phyloP scores from a whole-genome alignment of 2,888 invertebrate genomes.

The Agonopterix arenella region DNA sequence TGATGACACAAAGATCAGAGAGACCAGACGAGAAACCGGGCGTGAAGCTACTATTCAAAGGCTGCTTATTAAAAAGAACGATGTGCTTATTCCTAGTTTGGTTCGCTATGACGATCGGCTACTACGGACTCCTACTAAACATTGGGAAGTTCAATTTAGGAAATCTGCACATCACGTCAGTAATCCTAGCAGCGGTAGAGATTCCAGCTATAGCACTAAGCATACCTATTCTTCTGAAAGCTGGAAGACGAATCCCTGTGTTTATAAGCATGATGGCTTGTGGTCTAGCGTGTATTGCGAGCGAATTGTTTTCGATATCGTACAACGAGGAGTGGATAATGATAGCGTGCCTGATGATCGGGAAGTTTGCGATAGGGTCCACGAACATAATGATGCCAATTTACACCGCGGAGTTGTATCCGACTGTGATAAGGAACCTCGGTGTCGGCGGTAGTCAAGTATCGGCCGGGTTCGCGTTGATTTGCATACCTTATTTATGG shows the following conservation, averaged over 20 bases:
- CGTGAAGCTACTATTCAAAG: conserved; percentile 81
- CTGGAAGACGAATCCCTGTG: conserved; percentile 84
- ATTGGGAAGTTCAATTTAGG: conserved; percentile 84
- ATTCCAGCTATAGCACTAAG: conserved; percentile 86
- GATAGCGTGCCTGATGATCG: conserved; percentile 85
- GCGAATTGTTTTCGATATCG: conserved; percentile 71
- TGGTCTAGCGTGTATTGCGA: conserved; percentile 83
- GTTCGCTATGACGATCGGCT: conserved; percentile 87
- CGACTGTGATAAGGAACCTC: conserved; percentile 82
- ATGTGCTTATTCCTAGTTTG: conserved; percentile 84
- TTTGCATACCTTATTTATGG: conserved; percentile 87
- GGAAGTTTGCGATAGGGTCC: conserved; percentile 87
- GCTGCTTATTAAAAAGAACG: conserved; percentile 81
- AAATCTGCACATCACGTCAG: conserved; percentile 84
- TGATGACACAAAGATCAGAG: conserved; percentile 71
- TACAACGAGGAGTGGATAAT: conserved; percentile 80
- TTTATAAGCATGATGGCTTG: conserved; percentile 81
- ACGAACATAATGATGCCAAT: conserved; percentile 88
- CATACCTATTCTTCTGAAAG: conserved; percentile 84
- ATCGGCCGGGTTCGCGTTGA: conserved; percentile 84
- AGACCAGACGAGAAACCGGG: conserved; percentile 68
- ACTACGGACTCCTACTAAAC: conserved; percentile 86
- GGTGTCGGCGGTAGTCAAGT: conserved; percentile 87
- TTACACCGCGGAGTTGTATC: conserved; percentile 84
- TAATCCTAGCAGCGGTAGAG: conserved; percentile 85